Conservation (phyloP, 1,140 invertebrate species). For the Caenorhabditis briggsae region DNA sequence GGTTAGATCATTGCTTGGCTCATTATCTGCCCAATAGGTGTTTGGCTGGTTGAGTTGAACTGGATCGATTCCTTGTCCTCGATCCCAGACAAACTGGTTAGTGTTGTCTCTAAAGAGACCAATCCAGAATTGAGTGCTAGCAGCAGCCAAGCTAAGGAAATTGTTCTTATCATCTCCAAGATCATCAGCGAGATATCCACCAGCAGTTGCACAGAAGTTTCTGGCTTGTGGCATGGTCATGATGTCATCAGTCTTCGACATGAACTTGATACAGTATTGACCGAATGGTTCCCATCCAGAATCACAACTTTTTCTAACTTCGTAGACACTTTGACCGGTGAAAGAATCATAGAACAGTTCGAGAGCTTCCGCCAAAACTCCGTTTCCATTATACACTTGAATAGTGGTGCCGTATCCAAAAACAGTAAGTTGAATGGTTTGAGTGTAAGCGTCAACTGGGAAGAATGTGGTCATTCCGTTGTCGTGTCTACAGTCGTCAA, state of each 20-base stretch:
- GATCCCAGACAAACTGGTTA: conserved; percentile 59
- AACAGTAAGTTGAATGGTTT: conserved; percentile 59
- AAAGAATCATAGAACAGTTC: conserved; percentile 8
- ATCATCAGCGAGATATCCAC: conserved; percentile 67
- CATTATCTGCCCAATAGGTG: conserved; percentile 48
- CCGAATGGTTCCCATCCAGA: conserved; percentile 54
- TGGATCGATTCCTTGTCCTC: conserved; percentile 40
- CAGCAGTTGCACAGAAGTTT: conserved; percentile 53
- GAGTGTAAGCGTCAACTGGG: conserved; percentile 66
- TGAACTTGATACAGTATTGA: conserved; percentile 59
- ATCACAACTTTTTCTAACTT: conserved; percentile 61
- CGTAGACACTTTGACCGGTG: conserved; percentile 5
- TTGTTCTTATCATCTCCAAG: conserved; percentile 58
- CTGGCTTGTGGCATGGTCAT: conserved; percentile 50
- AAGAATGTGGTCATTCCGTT: conserved; percentile 58
- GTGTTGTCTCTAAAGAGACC: conserved; percentile 53
- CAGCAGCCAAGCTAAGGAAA: neutral
- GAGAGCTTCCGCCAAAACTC: neutral
- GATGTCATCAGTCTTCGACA: neutral
- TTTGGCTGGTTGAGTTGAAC: conserved; percentile 53
- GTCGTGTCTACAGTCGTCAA: conserved; percentile 35
- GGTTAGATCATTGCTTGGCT: conserved; percentile 35
- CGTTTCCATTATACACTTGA: conserved; percentile 45
- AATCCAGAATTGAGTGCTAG: conserved; percentile 59
- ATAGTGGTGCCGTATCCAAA: conserved; percentile 58